These are phyloP conservation scores for Anthophora plumipes DNA, from an alignment of 2,888 invertebrate species.

Conservation along the genomic window DNA sequence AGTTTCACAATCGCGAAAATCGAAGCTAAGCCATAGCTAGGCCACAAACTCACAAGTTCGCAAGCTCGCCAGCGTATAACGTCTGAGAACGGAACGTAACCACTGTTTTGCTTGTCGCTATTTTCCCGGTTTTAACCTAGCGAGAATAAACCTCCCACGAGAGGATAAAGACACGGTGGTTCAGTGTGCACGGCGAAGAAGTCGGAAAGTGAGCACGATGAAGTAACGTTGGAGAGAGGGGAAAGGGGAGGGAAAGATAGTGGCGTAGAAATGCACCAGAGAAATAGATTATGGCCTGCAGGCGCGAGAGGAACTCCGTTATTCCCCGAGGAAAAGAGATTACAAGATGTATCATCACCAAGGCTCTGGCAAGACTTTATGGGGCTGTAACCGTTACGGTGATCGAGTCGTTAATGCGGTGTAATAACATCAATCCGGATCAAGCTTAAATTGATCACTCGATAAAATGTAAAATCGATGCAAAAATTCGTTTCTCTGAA, in stretches of 20 bases:
- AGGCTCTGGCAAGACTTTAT: constrained; percentile 47
- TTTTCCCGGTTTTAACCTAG: constrained; percentile 33
- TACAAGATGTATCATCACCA: constrained; percentile 61
- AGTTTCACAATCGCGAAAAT: too few species aligned
- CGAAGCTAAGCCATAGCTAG: too few species aligned
- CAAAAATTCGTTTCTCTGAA: not conserved
- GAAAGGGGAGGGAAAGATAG: not conserved
- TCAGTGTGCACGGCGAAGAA: constrained; percentile 32
- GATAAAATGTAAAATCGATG: not conserved
- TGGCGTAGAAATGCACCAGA: constrained; percentile 43
- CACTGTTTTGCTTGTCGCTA: constrained; percentile 27
- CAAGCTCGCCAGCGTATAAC: too few species aligned
- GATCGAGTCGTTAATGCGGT: constrained; percentile 55
- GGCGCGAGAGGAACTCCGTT: constrained; percentile 34
- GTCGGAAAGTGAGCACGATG: constrained; percentile 44
- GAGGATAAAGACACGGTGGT: constrained; percentile 58
- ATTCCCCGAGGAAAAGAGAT: constrained; percentile 60
- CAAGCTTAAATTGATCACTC: not conserved
- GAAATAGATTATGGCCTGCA: constrained; percentile 64
- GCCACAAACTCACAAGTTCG: too few species aligned
- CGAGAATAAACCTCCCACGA: constrained; percentile 52
- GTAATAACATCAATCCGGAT: constrained; percentile 41
- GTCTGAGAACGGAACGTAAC: not conserved
- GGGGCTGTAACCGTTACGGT: constrained; percentile 38
- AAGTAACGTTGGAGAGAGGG: not conserved